Base-by-base conservation (phyloP, 2,888 invertebrate genomes). In the Brassicogethes aeneus region DNA sequence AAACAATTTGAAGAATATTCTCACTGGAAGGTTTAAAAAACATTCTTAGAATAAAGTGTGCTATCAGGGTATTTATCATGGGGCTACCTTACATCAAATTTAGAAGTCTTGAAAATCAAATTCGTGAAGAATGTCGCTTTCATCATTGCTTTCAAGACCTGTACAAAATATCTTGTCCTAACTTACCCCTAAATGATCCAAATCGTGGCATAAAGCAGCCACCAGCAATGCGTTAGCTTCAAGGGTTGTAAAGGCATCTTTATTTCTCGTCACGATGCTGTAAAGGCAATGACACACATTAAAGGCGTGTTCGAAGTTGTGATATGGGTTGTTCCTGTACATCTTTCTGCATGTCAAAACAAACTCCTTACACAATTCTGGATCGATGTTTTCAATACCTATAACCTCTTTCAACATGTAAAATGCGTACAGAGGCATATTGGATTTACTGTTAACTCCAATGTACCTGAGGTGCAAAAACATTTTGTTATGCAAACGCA, bases 271-370 rank as follows among this genome's bases (percentile, higher is more conserved):
- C 14, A 79, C 56, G 17, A 79, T 72, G 44, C 75, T 60, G 48
- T 67, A 78, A 73, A 79, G 73, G 35, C 76, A 76, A 55, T 80
- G 79, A 0, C 73, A 71, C 38, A 78, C 78, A 39, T 72, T 72
- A 59, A 79, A 79, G 1, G 77, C 79, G 49, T 80, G 80, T 38
- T 76, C 75, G 2, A 76, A 75, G 57, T 79, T 79, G 51, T 80
- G 80, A 52, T 79, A 80, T 0, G 77, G 72, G 49, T 76, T 76
- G 30, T 65, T 48, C 2, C 78, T 62, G 51, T 79, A 79, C 44
- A 63, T 59, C 44, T 68, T 66, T 46, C 58, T 54, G 1, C 73
- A 64, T 1, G 74, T 71, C 8, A 78, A 59, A 0, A 73, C 62
- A 53, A 77, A 78, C 52, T 62, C 68, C 0, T 70, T 70, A 13